phyloP scores from a whole-genome alignment of 2,113 vertebrate species.

The Copsychus sechellarum region DNA sequence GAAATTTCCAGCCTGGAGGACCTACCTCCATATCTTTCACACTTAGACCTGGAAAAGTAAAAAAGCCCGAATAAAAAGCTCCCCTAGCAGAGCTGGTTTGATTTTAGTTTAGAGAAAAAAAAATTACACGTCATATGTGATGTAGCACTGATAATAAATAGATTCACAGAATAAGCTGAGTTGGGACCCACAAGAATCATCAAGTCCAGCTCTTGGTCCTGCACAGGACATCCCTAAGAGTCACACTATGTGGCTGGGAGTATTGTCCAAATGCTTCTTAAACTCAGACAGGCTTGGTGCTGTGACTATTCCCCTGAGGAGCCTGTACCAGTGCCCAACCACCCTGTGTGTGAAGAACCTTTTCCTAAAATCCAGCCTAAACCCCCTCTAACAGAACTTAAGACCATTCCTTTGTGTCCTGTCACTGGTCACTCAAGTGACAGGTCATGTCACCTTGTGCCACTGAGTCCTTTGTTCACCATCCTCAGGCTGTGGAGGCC shows the following conservation, averaged over 20 bases:
- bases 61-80: too few species aligned
- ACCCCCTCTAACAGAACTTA: background rate
- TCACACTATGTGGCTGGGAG: background rate
- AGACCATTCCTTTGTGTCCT: background rate
- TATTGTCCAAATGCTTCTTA: background rate
- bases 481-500: background rate
- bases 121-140: background rate
- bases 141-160: background rate
- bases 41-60: background rate
- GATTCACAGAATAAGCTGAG: background rate
- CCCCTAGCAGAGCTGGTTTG: background rate
- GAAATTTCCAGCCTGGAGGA: background rate
- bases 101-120: background rate
- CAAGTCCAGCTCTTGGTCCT: background rate
- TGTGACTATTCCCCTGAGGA: background rate
- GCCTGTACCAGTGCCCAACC: background rate
- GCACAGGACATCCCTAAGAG: background rate
- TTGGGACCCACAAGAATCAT: background rate
- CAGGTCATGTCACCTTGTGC: background rate
- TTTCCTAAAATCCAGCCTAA: background rate
- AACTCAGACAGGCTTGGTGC: background rate
- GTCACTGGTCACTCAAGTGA: background rate
- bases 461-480: background rate
- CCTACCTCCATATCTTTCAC: accelerated
- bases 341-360: background rate